phyloP scores from a whole-genome alignment of 2,888 invertebrate species.

The Calameuta pallipes region DNA sequence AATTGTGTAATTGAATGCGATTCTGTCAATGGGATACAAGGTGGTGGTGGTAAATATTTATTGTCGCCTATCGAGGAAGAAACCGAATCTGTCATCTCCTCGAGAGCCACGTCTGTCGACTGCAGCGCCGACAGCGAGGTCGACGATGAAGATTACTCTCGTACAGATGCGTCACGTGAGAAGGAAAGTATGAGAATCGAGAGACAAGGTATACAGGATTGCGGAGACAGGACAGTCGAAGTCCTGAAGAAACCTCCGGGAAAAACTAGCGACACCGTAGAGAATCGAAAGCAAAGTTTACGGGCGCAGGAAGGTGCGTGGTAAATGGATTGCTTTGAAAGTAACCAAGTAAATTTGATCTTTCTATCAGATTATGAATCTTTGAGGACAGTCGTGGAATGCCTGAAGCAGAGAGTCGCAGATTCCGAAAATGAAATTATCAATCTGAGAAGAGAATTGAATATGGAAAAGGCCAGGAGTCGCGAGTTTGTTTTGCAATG shows the following conservation, averaged over 20 bases:
- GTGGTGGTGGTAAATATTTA: constrained; percentile 9
- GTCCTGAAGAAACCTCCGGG: not conserved
- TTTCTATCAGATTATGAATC: not conserved
- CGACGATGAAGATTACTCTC: not conserved
- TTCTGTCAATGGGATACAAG: not conserved
- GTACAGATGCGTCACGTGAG: not conserved
- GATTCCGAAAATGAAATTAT: constrained; percentile 33
- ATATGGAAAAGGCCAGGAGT: constrained; percentile 22
- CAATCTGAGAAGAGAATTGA: constrained; percentile 31
- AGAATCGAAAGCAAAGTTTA: not conserved
- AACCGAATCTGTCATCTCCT: constrained; percentile 30
- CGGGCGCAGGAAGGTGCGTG: not conserved
- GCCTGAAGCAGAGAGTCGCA: constrained; percentile 32
- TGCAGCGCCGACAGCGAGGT: constrained; percentile 14
- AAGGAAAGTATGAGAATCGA: not conserved
- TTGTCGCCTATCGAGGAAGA: constrained; percentile 40
- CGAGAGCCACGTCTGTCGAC: constrained; percentile 25
- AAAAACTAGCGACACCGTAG: not conserved
- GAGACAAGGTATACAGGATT: constrained; percentile 19
- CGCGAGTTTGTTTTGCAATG: constrained; percentile 11
- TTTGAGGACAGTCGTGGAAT: constrained; percentile 29
- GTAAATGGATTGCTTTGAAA: not conserved
- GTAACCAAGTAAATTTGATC: not conserved
- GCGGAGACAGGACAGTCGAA: constrained; percentile 12
- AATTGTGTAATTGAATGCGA: not conserved